These are phyloP conservation scores for Takifugu ocellatus DNA, from an alignment of 2,797 vertebrate species.

Conservation along the genomic window DNA sequence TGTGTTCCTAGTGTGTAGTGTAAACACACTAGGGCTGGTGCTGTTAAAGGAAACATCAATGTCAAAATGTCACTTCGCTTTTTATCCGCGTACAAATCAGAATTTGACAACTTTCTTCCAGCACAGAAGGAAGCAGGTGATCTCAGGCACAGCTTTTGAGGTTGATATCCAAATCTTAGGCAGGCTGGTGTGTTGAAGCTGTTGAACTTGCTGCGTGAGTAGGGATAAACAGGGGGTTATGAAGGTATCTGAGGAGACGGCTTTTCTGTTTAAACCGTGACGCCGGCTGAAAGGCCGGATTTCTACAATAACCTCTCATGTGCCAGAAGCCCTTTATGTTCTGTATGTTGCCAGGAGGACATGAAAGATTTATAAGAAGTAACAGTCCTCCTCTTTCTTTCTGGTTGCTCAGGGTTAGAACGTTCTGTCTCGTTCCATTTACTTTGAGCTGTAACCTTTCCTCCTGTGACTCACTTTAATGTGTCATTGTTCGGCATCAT, in stretches of 20 bases:
- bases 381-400: too few species aligned
- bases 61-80: too few species aligned
- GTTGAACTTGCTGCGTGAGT: not conserved
- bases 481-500: conserved; percentile 4
- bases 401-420: too few species aligned
- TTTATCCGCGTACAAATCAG: too few species aligned
- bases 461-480: conserved; percentile 35
- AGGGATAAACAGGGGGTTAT: conserved; percentile 30
- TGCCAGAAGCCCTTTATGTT: not conserved
- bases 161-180: not conserved
- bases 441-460: not conserved
- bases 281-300: conserved; percentile 2
- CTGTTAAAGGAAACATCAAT: too few species aligned
- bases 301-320: not conserved
- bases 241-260: conserved; percentile 5
- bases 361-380: too few species aligned
- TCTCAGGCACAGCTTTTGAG: too few species aligned
- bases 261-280: conserved; percentile 29
- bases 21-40: conserved; percentile 8
- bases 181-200: not conserved
- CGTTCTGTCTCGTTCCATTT: too few species aligned
- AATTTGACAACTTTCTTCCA: not conserved
- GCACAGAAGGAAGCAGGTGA: not conserved
- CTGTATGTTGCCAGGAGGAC: not conserved
- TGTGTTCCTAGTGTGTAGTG: conserved; percentile 9